Evolutionary conservation across 1,140 invertebrate genomes (phyloP).

Genomic region (Delia radicum): DNA sequence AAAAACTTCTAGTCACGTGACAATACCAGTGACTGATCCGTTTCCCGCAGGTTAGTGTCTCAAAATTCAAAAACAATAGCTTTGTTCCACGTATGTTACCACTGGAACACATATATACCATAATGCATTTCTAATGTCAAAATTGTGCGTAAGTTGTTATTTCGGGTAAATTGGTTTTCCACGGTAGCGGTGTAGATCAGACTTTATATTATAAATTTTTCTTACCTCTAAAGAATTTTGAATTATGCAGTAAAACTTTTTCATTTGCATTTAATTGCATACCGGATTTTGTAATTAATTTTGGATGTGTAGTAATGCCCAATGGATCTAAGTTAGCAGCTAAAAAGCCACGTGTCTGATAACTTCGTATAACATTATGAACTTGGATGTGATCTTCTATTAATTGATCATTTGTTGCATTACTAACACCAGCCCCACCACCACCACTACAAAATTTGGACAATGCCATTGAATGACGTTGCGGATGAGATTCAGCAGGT

Average conservation of each 20-base stretch:
- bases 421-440: constrained; percentile 1
- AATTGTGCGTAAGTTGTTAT: too few species aligned
- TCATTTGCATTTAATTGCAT: constrained; percentile 57
- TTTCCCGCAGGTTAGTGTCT: too few species aligned
- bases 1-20: too few species aligned
- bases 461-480: background rate
- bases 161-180: too few species aligned
- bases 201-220: too few species aligned
- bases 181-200: too few species aligned
- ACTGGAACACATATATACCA: too few species aligned
- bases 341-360: constrained; percentile 93
- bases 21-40: too few species aligned
- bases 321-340: constrained; percentile 92
- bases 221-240: constrained; percentile 39
- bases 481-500: background rate
- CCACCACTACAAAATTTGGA: background rate
- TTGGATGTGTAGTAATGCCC: constrained; percentile 61
- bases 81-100: too few species aligned
- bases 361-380: constrained; percentile 97
- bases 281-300: constrained; percentile 33
- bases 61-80: too few species aligned
- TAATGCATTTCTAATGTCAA: too few species aligned
- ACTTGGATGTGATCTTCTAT: constrained; percentile 98
- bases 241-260: constrained; percentile 43
- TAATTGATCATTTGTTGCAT: constrained; percentile 69